Evolutionary conservation across 2,797 vertebrate genomes (phyloP), one percentile per base, ranked within the genome.

Genomic region (Amblyopsis hoosieri): DNA sequence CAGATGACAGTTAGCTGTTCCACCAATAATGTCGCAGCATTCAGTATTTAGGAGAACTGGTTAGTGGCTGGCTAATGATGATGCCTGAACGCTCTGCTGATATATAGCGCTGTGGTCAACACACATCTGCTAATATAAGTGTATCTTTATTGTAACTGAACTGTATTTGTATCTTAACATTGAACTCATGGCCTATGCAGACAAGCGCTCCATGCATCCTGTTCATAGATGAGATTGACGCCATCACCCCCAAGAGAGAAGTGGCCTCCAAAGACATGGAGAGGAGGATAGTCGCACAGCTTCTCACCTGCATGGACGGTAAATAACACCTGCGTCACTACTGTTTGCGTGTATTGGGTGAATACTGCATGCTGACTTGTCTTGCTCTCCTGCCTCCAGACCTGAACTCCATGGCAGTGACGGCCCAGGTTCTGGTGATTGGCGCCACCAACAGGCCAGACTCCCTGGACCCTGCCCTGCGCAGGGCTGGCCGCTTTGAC

Each of bases 181-280:
- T 60, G n/a, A 33, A 2, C 13, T 45, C 31, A 3, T 45, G 10
- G n/a, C n/a, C 31, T 37, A 9, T 58, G 58, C 82, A 99, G 97
- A 90, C 83, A 73, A 94, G 84, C 14, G 91, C 97, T 23, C 97
- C 97, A 0, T 98, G 97, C 75, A 92, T 99, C 80, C 78, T 99
- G 54, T 99, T 99, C 84, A 96, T 99, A 6, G 97, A 99, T 2
- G 97, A 99, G 87, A 97, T 99, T 0, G 97, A 99, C 9, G 93
- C 96, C 5, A 98, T 99, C 78, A 97, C 97, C 0, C 97, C 97
- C 0, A 98, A 96, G 80, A 93, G 97, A 90, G 97, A 99, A 84
- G 89, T 95, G 13, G 97, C 97, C 0, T 98, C 97, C 0, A 99
- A 99, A 87, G 97, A 99, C 87, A 98, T 99, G 97, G 97, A 99